Percentiles rank a stretch among this genome's conserved stretches.
These are phyloP conservation scores for Ptyas mucosa DNA, from an alignment of 2,113 vertebrate genomes.

Conservation along the genomic window DNA sequence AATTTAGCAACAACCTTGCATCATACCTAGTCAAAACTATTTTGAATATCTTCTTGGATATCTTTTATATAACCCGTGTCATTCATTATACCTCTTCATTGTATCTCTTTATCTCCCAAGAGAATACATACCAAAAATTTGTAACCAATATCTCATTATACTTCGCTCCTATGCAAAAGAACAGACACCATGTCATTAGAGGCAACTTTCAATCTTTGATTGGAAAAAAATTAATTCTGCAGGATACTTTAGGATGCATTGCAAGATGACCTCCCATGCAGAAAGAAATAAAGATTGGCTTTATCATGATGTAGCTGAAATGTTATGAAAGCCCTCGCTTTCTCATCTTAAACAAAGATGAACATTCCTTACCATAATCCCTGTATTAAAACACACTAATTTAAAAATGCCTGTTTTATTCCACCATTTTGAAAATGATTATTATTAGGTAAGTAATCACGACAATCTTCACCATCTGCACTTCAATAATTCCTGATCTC, in stretches of 20 bases:
- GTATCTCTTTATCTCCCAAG: background rate
- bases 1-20: background rate
- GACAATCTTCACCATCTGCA: background rate
- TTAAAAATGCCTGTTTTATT: background rate
- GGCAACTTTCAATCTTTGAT: background rate
- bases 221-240: background rate
- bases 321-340: background rate
- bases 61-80: background rate
- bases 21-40: background rate
- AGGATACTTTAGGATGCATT: background rate
- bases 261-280: background rate
- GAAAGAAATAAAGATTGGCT: background rate
- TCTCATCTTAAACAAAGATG: background rate
- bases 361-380: background rate
- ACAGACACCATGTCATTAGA: background rate
- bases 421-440: background rate
- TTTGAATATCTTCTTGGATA: background rate
- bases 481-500: background rate
- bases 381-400: background rate
- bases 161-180: background rate
- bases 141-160: background rate
- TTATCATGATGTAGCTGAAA: background rate
- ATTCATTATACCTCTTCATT: background rate
- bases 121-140: background rate
- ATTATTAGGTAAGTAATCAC: background rate